phyloP scores from a whole-genome alignment of 2,888 invertebrate species.

The Pediacus dermestoides region DNA sequence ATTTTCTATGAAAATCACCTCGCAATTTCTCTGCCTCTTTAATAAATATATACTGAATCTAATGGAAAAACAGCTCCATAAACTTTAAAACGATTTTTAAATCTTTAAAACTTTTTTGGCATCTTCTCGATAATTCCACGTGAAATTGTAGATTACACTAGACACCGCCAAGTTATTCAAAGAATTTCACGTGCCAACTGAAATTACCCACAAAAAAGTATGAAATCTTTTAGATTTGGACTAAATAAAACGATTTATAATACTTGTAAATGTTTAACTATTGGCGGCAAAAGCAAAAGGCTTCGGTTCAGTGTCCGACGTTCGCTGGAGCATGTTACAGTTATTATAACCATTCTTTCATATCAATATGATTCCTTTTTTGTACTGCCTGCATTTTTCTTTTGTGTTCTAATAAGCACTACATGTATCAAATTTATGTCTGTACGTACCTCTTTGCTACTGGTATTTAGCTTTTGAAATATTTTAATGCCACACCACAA shows the following conservation, averaged over 20 bases:
- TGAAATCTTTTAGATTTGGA: constrained; percentile 3
- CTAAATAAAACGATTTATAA: constrained; percentile 14
- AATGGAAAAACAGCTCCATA: no score
- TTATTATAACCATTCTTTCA: constrained; percentile 13
- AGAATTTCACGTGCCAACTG: neutral
- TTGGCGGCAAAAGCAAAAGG: constrained; percentile 18
- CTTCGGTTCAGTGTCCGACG: constrained; percentile 16
- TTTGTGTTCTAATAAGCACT: constrained; percentile 12
- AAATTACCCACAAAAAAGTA: neutral
- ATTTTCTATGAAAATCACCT: no score
- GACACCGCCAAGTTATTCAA: no score
- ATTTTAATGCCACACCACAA: no score
- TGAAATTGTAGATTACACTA: no score
- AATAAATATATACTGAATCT: no score
- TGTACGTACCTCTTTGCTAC: constrained; percentile 8
- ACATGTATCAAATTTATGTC: constrained; percentile 4
- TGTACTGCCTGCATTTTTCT: constrained; percentile 5
- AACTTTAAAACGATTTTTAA: no score
- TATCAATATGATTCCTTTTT: constrained; percentile 9
- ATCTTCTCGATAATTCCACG: no score
- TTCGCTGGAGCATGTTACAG: constrained; percentile 15
- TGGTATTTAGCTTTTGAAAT: constrained; percentile 9
- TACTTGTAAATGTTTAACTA: constrained; percentile 19
- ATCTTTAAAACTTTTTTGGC: no score
- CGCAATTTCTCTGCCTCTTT: no score